Evolutionary conservation across 2,888 invertebrate species (phyloP).

Genomic region (Platycheirus albimanus): DNA sequence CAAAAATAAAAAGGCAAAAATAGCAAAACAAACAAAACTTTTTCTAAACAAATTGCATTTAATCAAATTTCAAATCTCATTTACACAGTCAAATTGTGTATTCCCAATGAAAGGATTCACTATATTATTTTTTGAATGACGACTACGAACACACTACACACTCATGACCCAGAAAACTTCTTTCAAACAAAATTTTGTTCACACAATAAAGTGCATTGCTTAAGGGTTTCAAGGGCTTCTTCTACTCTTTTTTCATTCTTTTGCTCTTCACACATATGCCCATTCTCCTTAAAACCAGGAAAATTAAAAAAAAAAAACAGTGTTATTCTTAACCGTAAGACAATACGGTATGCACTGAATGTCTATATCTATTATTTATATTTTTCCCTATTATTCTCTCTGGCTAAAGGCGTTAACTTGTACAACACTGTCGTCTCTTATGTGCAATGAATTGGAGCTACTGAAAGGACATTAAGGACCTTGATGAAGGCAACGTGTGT

Average conservation of each 20-base stretch:
- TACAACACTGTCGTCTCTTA: conserved; percentile 32
- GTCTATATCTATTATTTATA: conserved; percentile 68
- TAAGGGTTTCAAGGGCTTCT: conserved; percentile 76
- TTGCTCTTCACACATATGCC: neutral
- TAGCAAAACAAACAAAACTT: conserved; percentile 3
- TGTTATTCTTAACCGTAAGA: conserved; percentile 55
- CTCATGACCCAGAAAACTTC: conserved; percentile 73
- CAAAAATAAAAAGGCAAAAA: conserved; percentile 9
- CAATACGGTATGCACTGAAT: conserved; percentile 65
- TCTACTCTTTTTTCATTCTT: conserved; percentile 3
- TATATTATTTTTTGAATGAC: conserved; percentile 30
- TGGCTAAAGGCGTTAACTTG: conserved; percentile 66
- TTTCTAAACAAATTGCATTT: conserved; percentile 56
- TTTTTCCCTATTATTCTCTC: conserved; percentile 32
- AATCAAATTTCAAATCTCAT: conserved; percentile 67
- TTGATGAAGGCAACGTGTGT: conserved; percentile 68
- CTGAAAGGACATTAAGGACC: conserved; percentile 69
- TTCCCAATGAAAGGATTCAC: conserved; percentile 43
- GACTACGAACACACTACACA: conserved; percentile 26
- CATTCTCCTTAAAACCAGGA: conserved; percentile 12
- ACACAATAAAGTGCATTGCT: conserved; percentile 79
- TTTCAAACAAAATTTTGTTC: conserved; percentile 66
- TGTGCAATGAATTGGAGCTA: conserved; percentile 65
- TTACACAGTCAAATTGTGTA: conserved; percentile 42
- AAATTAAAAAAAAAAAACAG: conserved; percentile 17